Evolutionary conservation across 2,888 invertebrate species (phyloP).

Genomic region (Rhingia rostrata): DNA sequence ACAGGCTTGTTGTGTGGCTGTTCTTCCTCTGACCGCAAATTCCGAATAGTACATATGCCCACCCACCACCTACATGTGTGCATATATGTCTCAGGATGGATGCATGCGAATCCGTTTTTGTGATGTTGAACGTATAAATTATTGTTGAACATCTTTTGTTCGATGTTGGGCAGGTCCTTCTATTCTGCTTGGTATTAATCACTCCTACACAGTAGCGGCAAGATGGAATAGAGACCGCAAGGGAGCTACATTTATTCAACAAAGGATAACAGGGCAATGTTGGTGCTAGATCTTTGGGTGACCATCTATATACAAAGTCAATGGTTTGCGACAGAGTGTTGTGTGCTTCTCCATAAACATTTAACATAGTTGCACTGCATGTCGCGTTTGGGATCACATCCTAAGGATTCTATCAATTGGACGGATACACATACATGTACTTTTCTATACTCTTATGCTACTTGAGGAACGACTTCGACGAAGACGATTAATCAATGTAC

Average conservation of each 20-base stretch:
- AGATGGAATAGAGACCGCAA: neutral
- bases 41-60: slow-evolving; percentile 31
- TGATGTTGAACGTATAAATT: slow-evolving; percentile 62
- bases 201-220: slow-evolving; percentile 42
- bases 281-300: slow-evolving; percentile 38
- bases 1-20: slow-evolving; percentile 26
- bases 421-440: neutral
- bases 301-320: slow-evolving; percentile 16
- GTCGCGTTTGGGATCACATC: slow-evolving; percentile 10
- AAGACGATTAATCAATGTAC: slow-evolving; percentile 50
- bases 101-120: slow-evolving; percentile 53
- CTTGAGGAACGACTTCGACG: neutral
- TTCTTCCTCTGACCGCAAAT: slow-evolving; percentile 39
- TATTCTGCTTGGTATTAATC: slow-evolving; percentile 54
- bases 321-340: slow-evolving; percentile 7
- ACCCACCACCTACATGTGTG: slow-evolving; percentile 9
- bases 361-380: slow-evolving; percentile 35
- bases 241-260: slow-evolving; percentile 43
- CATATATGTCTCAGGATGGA: slow-evolving; percentile 33
- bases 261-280: slow-evolving; percentile 21
- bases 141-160: slow-evolving; percentile 62
- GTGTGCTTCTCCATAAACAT: slow-evolving; percentile 31
- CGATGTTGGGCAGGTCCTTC: slow-evolving; percentile 34
- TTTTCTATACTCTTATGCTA: neutral
- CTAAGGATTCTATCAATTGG: slow-evolving; percentile 23